Evolutionary conservation across 2,888 invertebrate species (phyloP).

Genomic region (Sialis fuliginosa): DNA sequence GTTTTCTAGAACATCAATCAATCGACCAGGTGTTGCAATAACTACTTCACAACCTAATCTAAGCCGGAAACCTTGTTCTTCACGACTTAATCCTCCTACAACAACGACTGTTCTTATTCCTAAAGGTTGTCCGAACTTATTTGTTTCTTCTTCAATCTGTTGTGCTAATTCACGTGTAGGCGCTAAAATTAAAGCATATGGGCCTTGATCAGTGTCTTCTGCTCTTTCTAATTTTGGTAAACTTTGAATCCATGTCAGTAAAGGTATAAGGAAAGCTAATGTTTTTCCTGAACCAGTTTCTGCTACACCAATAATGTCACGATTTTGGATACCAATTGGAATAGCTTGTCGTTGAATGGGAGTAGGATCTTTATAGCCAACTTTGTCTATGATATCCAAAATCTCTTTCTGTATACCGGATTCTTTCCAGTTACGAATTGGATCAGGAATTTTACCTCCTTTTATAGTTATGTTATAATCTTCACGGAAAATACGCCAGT

Average conservation of each 20-base stretch:
- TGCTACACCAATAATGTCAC: conserved; percentile 97
- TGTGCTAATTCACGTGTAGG: conserved; percentile 99
- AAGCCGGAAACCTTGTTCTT: conserved; percentile 95
- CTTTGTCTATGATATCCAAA: conserved; percentile 81
- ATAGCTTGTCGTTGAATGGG: conserved; percentile 99
- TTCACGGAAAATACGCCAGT: conserved; percentile 99
- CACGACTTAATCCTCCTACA: conserved; percentile 94
- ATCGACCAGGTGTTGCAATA: conserved; percentile 97
- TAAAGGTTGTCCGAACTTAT: conserved; percentile 86
- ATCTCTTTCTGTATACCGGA: conserved; percentile 78
- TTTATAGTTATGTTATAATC: conserved; percentile 98
- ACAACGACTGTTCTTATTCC: conserved; percentile 90
- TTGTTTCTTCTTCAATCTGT: conserved; percentile 98
- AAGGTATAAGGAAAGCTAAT: conserved; percentile 90
- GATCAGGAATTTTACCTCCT: conserved; percentile 92
- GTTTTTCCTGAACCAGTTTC: conserved; percentile 99
- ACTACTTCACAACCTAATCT: conserved; percentile 94
- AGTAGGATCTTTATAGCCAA: conserved; percentile 95
- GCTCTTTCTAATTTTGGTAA: conserved; percentile 87
- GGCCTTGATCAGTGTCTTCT: conserved; percentile 86
- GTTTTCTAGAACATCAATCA: conserved; percentile 97
- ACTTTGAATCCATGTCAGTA: conserved; percentile 95
- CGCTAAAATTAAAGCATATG: conserved; percentile 96
- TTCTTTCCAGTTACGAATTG: conserved; percentile 90
- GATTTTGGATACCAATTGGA: conserved; percentile 87